Base-by-base conservation (phyloP, 1,140 invertebrate genomes). In the Ceratina calcarata region DNA sequence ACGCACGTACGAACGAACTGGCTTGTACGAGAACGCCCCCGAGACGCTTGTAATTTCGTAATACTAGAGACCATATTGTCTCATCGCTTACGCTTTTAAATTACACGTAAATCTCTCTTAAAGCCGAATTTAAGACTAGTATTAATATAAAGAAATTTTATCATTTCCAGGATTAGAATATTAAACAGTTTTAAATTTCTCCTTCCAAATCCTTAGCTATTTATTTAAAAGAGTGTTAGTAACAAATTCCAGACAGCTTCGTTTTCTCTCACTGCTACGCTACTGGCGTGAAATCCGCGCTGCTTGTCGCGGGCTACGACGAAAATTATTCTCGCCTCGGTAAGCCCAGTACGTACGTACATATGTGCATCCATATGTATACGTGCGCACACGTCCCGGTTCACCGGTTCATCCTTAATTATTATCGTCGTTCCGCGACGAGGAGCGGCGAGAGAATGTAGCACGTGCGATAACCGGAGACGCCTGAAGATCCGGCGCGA, bases 271-370 rank as follows among this genome's bases (percentile, higher is more conserved):
- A 20, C 18, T 65, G 62, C 71, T 77, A 72, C 73, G 69, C 73
- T 80, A 60, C 69, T 81, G 77, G 37, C 24, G 61, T n/a, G 45
- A 15, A 27, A 53, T 22, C 67, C 20, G 51, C 82, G 74, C 69
- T 81, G 12, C 67, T 37, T 70, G 80, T 84, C 76, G 71, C 61
- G 27, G 16, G 22, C 32, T 20, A 60, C 58, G 74, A 62, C 66
- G 71, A 86, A 85, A 86, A 86, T 85, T 85, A 84, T 86, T 85
- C 83, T 73, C 83, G 37, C 71, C 72, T 72, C 67, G 76, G 60
- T 60, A 55, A 49, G 51, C 68, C 27, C 51, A 49, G 45, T 61
- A 27, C 67, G 51, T 62, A 80, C 37, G 3, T 10, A 10, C 37
- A 10, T 32, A 32, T 32, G 27, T 45, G 37, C 37, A 45, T 45